These are phyloP conservation scores for Eudorcas thomsonii DNA, from an alignment of 2,113 vertebrate species.

Conservation along the genomic window DNA sequence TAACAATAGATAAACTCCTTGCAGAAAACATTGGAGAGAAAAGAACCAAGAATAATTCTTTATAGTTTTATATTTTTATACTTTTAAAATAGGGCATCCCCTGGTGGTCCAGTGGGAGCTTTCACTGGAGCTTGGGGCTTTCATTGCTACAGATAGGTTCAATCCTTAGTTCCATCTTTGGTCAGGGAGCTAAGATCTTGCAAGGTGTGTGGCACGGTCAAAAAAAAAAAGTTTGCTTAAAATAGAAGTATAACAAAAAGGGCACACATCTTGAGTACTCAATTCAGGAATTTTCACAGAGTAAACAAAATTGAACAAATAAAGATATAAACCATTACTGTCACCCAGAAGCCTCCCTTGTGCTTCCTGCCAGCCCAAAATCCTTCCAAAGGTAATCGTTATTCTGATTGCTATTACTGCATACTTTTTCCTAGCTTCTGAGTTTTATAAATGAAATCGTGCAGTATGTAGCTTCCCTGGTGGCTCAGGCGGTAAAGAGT, in stretches of 20 bases:
- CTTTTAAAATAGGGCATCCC: background rate
- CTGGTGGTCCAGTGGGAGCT: background rate
- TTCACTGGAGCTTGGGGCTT: background rate
- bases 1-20: background rate
- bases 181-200: background rate
- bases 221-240: background rate
- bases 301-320: background rate
- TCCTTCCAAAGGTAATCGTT: background rate
- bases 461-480: background rate
- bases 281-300: background rate
- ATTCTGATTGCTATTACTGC: background rate
- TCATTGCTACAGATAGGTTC: background rate
- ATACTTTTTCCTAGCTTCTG: background rate
- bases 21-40: background rate
- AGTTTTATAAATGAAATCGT: background rate
- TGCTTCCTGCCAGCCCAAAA: background rate
- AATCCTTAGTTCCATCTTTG: background rate
- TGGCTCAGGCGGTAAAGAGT: background rate
- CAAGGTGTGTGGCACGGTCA: background rate
- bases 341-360: background rate
- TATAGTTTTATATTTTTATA: background rate
- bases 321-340: background rate
- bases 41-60: background rate
- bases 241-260: background rate
- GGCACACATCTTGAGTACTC: background rate